A percentile compares a stretch with the other conserved stretches of the same genome.
phyloP scores from a whole-genome alignment of 2,797 vertebrate species.

The Xiphophorus birchmanni region DNA sequence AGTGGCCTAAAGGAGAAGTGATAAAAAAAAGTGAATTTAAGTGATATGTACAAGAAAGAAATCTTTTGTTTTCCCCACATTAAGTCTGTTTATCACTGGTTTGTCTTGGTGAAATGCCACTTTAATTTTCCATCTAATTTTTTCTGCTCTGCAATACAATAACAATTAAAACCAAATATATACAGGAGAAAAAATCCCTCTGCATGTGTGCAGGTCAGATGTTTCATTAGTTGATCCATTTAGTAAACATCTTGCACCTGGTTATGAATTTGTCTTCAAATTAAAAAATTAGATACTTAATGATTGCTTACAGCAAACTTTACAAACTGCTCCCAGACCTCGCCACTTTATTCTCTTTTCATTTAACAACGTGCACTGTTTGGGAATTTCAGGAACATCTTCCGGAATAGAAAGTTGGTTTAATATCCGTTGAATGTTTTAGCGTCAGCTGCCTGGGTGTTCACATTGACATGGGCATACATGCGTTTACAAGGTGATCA shows the following conservation, averaged over 20 bases:
- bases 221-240: not conserved
- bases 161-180: not conserved
- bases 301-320: not conserved
- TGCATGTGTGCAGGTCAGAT: not conserved
- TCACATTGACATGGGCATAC: not conserved
- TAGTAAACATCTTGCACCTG: not conserved
- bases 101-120: not conserved
- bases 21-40: not conserved
- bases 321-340: not conserved
- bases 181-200: not conserved
- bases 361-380: not conserved
- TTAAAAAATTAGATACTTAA: too few species aligned
- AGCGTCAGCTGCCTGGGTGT: not conserved
- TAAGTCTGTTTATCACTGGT: not conserved
- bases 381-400: not conserved
- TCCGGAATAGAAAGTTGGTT: not conserved
- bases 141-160: not conserved
- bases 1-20: constrained; percentile 5
- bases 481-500: not conserved
- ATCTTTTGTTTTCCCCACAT: not conserved
- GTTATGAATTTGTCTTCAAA: not conserved
- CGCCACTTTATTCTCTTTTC: not conserved
- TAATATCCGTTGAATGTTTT: not conserved
- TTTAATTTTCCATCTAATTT: not conserved
- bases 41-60: not conserved